Evolutionary conservation across 2,113 vertebrate species (phyloP).

Genomic region (Boleophthalmus pectinirostris): DNA sequence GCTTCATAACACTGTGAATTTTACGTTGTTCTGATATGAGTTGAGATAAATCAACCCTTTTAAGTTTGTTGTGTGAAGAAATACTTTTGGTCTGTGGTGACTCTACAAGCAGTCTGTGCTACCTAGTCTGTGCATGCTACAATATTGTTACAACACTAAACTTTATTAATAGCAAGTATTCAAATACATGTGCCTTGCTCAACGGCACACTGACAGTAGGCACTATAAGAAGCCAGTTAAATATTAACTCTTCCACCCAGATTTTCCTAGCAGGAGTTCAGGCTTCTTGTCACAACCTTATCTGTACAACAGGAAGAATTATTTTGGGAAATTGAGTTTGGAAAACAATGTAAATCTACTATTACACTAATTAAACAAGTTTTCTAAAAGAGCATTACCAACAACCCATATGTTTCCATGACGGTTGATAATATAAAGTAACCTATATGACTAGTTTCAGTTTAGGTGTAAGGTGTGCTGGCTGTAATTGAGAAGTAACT

Average conservation of each 20-base stretch:
- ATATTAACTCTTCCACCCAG: constrained; percentile 63
- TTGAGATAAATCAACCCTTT: neutral
- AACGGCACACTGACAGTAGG: constrained; percentile 35
- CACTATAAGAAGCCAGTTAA: constrained; percentile 32
- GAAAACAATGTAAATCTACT: constrained; percentile 58
- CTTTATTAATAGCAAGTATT: neutral
- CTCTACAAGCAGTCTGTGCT: constrained; percentile 30
- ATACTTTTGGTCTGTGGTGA: constrained; percentile 12
- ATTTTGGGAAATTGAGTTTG: constrained; percentile 7
- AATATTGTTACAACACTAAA: constrained; percentile 64
- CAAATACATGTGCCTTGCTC: constrained; percentile 55
- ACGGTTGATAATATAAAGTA: constrained; percentile 10
- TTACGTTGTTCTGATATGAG: neutral
- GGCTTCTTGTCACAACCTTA: constrained; percentile 43
- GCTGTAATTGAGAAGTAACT: constrained; percentile 3
- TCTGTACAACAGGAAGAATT: constrained; percentile 18
- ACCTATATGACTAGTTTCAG: constrained; percentile 26
- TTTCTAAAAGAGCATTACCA: neutral
- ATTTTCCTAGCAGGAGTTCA: constrained; percentile 44
- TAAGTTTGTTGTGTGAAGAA: neutral
- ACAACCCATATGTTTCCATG: constrained; percentile 24
- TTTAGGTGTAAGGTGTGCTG: constrained; percentile 7
- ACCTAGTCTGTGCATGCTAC: constrained; percentile 69
- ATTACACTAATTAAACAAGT: constrained; percentile 15
- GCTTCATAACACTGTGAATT: constrained; percentile 14